A percentile compares a stretch with the other conserved stretches of the same genome.
phyloP scores from a whole-genome alignment of 2,797 vertebrate species.

The Propithecus perrieri region DNA sequence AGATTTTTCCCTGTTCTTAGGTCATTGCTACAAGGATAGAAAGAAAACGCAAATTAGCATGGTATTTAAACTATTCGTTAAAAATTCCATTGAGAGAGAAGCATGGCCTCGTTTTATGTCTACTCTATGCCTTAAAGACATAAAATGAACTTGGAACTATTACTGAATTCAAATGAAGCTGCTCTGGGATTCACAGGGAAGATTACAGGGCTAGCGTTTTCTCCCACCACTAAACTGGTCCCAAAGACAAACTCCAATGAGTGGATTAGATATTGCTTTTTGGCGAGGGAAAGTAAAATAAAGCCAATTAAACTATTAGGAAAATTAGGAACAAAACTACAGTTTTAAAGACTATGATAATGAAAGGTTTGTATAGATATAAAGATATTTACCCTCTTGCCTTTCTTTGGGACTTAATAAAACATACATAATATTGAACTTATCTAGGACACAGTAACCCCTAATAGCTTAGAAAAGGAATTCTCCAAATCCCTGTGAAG shows the following conservation, averaged over 20 bases:
- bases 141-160: background rate
- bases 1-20: background rate
- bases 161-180: conserved; percentile 20
- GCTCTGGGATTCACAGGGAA: background rate
- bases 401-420: background rate
- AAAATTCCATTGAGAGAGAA: conserved; percentile 32
- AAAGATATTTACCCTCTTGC: background rate
- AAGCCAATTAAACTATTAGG: background rate
- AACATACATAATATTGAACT: background rate
- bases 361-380: background rate
- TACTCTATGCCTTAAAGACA: conserved; percentile 17
- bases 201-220: background rate
- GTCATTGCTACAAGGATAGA: conserved; percentile 7
- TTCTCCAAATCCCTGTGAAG: background rate
- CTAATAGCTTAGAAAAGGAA: background rate
- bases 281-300: background rate
- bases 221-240: background rate
- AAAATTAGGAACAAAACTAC: background rate
- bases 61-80: conserved; percentile 30
- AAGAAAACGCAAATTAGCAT: conserved; percentile 41
- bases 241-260: background rate
- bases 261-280: background rate
- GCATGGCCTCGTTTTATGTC: background rate
- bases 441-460: background rate
- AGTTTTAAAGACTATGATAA: background rate